Evolutionary conservation across 2,888 invertebrate species (phyloP), one percentile per base, ranked within the genome.

Genomic region (Pseudococcus viburni): DNA sequence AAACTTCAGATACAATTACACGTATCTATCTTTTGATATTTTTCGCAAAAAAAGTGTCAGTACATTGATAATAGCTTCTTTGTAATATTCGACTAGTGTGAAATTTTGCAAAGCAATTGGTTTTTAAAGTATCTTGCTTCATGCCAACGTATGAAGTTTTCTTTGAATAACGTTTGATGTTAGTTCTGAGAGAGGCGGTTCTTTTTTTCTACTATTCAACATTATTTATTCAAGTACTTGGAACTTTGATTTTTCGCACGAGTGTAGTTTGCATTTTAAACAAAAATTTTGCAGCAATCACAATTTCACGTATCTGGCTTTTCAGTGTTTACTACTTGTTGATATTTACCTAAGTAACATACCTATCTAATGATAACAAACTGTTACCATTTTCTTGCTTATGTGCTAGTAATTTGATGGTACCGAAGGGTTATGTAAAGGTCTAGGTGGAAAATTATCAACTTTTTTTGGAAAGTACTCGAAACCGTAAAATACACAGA

Each of bases 61-160:
- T 73, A 17, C 73, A 73, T 73, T 33, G 33, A 73, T 73, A 73
- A 73, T 73, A 33, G 73, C 26, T 33, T 73, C 73, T 73, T 73
- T 73, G 33, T 33, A 73, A 33, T 73, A 73, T 73, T 73, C 33
- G 73, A 73, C 73, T 73, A 22, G 73, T 73, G 73, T 73, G 73
- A 73, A 73, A 73, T 73, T 73, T 73, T 73, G 73, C 73, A 33
- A 33, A 73, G 73, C 73, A 73, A 33, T 33, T 73, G 6, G 73
- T 73, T 73, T 73, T 73, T 73, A 73, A 73, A 73, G 73, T 73
- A 73, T 33, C 33, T 33, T 73, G 33, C 33, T 33, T 73, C 33
- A 73, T 73, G 73, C 33, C 17, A 73, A 73, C 73, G 33, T 73
- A 73, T 73, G 73, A 73, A 73, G 73, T 73, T 73, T 73, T 73